These are phyloP conservation scores for Ruditapes philippinarum DNA, from an alignment of 1,140 invertebrate species.

Conservation along the genomic window DNA sequence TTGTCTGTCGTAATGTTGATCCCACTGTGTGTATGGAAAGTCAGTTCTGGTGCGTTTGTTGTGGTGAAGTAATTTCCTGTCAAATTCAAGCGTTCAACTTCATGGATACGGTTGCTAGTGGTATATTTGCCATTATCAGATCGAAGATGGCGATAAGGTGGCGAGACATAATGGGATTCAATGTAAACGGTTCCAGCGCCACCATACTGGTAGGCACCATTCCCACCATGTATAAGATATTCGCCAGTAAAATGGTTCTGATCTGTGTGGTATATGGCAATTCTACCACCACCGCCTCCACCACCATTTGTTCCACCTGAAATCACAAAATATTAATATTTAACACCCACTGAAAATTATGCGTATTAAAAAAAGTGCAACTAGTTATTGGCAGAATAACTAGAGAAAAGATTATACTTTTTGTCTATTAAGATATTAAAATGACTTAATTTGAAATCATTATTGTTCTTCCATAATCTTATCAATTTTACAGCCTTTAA, in stretches of 20 bases:
- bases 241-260: conserved; percentile 77
- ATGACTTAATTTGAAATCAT: too few species aligned
- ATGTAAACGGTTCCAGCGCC: conserved; percentile 79
- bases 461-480: too few species aligned
- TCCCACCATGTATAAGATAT: conserved; percentile 76
- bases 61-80: conserved; percentile 47
- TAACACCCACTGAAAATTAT: too few species aligned
- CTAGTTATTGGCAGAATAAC: too few species aligned
- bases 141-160: conserved; percentile 67
- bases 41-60: background rate
- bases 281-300: conserved; percentile 79
- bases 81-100: conserved; percentile 72
- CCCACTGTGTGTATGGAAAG: conserved; percentile 59
- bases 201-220: conserved; percentile 71
- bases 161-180: conserved; percentile 64
- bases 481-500: too few species aligned
- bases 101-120: conserved; percentile 67
- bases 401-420: too few species aligned
- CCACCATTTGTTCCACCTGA: conserved; percentile 73
- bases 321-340: too few species aligned
- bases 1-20: conserved; percentile 66
- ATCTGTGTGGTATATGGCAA: conserved; percentile 76
- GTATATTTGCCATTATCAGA: conserved; percentile 72
- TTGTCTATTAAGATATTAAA: too few species aligned
- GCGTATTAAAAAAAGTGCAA: too few species aligned